A percentile compares a stretch with the other conserved stretches of the same genome.
These are phyloP conservation scores for Episyrphus balteatus DNA, from an alignment of 1,140 invertebrate genomes.

Conservation along the genomic window DNA sequence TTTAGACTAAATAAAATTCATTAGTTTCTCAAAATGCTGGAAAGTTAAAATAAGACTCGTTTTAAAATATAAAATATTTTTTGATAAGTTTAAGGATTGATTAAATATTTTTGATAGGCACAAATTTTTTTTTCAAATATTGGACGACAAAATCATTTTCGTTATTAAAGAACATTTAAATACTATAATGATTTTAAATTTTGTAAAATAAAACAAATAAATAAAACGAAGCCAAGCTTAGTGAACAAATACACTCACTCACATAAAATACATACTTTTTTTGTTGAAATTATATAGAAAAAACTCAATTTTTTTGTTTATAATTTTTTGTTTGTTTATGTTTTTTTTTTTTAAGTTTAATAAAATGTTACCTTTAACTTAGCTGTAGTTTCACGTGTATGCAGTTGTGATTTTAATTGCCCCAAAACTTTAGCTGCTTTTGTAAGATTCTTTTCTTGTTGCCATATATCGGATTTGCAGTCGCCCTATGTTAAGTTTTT, in stretches of 20 bases:
- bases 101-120: no score
- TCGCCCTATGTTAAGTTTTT: slow-evolving; percentile 26
- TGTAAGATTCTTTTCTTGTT: slow-evolving; percentile 39
- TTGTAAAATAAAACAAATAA: neutral
- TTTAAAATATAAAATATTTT: no score
- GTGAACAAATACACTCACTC: neutral
- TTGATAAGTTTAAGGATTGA: no score
- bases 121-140: no score
- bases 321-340: slow-evolving; percentile 4
- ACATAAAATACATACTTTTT: neutral
- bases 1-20: no score
- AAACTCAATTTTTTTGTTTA: slow-evolving; percentile 11
- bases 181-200: neutral
- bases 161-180: no score
- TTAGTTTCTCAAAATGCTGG: no score
- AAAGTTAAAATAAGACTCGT: no score
- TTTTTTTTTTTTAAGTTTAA: slow-evolving; percentile 4
- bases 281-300: neutral
- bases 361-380: slow-evolving; percentile 34
- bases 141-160: no score
- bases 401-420: slow-evolving; percentile 37
- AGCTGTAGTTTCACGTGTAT: slow-evolving; percentile 36
- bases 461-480: slow-evolving; percentile 37
- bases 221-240: neutral
- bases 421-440: slow-evolving; percentile 38